Conservation (phyloP, 2,888 invertebrate species). For the Rhopalosiphum nymphaeae region DNA sequence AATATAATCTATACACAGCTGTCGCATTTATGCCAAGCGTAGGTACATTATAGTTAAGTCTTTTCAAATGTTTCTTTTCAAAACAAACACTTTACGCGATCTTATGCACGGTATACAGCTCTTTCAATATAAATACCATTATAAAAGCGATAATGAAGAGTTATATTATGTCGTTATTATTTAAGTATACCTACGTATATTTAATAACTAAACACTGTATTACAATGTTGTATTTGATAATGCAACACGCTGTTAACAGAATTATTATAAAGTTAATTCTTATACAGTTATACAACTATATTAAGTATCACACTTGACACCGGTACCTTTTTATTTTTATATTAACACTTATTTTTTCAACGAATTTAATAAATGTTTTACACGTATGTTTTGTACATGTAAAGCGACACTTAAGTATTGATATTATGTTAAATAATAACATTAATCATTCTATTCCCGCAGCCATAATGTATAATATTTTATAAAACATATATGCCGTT, state of each 20-base stretch:
- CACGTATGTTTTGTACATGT: neutral
- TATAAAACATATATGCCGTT: neutral
- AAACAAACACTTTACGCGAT: neutral
- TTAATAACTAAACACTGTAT: neutral
- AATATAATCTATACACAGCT: neutral
- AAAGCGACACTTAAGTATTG: neutral
- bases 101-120: neutral
- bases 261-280: neutral
- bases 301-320: neutral
- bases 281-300: neutral
- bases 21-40: neutral
- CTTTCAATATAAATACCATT: constrained; percentile 9
- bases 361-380: neutral
- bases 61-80: constrained; percentile 13
- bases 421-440: neutral
- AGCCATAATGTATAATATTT: neutral
- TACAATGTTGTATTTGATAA: neutral
- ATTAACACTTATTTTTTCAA: neutral
- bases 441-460: neutral
- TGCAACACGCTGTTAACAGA: neutral
- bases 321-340: neutral
- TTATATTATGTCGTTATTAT: neutral
- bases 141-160: neutral
- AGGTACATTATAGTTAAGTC: neutral
- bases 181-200: neutral